Evolutionary conservation across 2,113 vertebrate genomes (phyloP).

Genomic region (Salvelinus fontinalis): DNA sequence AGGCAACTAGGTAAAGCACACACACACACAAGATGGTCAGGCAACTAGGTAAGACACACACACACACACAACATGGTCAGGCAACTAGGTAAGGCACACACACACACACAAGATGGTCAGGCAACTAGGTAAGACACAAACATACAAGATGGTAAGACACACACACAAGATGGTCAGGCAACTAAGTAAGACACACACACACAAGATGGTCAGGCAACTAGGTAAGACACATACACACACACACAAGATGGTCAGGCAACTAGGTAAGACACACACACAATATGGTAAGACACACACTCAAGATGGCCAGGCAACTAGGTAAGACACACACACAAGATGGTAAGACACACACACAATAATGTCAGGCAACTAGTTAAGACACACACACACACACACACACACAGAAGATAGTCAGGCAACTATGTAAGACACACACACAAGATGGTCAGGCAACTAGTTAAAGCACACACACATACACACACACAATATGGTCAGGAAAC

Average conservation of each 20-base stretch:
- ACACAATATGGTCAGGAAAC: too few relatives aligned
- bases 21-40: conserved; percentile 81
- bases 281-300: conserved; percentile 80
- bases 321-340: conserved; percentile 16
- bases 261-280: conserved; percentile 76
- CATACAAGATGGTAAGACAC: conserved; percentile 81
- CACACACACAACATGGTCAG: conserved; percentile 81
- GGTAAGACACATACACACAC: conserved; percentile 65
- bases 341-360: too few relatives aligned
- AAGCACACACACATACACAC: too few relatives aligned
- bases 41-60: conserved; percentile 83
- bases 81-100: conserved; percentile 83
- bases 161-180: conserved; percentile 86
- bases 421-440: too few relatives aligned
- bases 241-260: conserved; percentile 88
- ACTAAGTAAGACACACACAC: conserved; percentile 78
- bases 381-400: too few relatives aligned
- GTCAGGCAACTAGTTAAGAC: too few relatives aligned
- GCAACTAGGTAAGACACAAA: conserved; percentile 83
- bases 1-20: conserved; percentile 85
- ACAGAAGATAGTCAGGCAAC: too few relatives aligned
- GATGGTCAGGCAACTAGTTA: too few relatives aligned
- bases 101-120: conserved; percentile 81
- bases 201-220: conserved; percentile 93
- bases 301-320: conserved; percentile 97